Base-by-base conservation (phyloP, 2,113 vertebrate genomes). In the Heterotilapia buettikoferi region DNA sequence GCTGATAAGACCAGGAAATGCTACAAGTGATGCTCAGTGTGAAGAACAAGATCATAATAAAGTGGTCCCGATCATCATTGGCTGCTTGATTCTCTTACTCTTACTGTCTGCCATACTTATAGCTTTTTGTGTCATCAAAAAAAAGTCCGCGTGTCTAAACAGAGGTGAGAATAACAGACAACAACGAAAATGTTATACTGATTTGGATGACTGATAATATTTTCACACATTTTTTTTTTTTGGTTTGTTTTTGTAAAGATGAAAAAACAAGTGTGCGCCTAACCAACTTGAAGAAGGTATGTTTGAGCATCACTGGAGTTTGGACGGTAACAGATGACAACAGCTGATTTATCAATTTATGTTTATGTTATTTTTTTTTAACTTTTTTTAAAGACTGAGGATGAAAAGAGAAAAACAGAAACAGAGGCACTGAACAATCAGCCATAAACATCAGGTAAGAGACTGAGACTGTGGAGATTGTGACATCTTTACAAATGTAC, bases 221-320 rank as follows among this genome's bases (percentile, higher is more conserved):
- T 56, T 21, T 12, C 9, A 24, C 53, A 24, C 9, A n/a, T n/a
- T 24, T 2, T 52, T 54, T 21, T 54, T 53, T 54, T 6, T 11
- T 21, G 33, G 33, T 8, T 6, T 54, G 53, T 24, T 54, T 54
- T 54, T 3, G 9, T 21, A 11, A 11, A 11, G 5, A 3, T 3
- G 3, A 2, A 54, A 9, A 3, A 1, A 2, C 6, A 18, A 50
- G 16, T 2, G 7, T 19, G 8, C 7, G 4, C 18, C 16, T n/a
- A 9, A 21, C n/a, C 52, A 21, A 21, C 2, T 2, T 6, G 9
- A 9, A 53, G 4, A 21, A 9, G 50, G 50, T 53, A 53, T 5
- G 19, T 53, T 53, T 53, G 50, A 53, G n/a, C n/a, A 1, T 45
- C 43, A 45, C 12, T 14, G 43, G 12, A 45, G 6, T 14, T 19